Conservation (phyloP, 1,140 invertebrate genomes). For the Campoletis sonorensis region DNA sequence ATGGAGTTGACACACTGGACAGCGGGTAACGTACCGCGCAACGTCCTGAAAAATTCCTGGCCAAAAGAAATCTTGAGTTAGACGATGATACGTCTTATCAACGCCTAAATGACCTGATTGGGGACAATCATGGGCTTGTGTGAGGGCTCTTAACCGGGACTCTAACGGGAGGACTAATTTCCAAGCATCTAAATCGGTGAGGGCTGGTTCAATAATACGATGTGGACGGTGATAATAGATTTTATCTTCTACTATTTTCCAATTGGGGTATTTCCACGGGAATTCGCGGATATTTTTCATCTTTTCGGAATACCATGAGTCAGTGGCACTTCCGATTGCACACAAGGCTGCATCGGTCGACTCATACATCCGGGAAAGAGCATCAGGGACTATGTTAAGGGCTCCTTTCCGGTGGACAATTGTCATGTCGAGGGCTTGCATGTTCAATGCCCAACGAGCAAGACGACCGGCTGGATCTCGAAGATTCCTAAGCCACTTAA, state of each 20-base stretch:
- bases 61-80: conserved; percentile 48
- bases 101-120: conserved; percentile 56
- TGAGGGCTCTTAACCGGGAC: conserved; percentile 33
- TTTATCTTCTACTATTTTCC: conserved; percentile 37
- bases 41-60: conserved; percentile 49
- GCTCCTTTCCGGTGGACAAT: conserved; percentile 49
- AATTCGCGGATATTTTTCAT: not conserved
- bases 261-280: conserved; percentile 35
- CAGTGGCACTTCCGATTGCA: not conserved
- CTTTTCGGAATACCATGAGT: conserved; percentile 15
- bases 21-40: conserved; percentile 49
- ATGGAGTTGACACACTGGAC: conserved; percentile 56
- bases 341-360: not conserved
- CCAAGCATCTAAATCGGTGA: conserved; percentile 37
- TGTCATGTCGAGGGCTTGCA: conserved; percentile 52
- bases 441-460: conserved; percentile 71
- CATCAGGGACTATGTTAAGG: conserved; percentile 56
- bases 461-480: conserved; percentile 69
- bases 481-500: conserved; percentile 73
- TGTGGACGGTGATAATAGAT: conserved; percentile 34
- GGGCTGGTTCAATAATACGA: not conserved
- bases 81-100: conserved; percentile 51
- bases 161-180: conserved; percentile 37
- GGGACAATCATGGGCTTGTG: conserved; percentile 52
- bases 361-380: conserved; percentile 50